Conservation (phyloP, 2,113 vertebrate genomes). For the Corythornis cristatus region DNA sequence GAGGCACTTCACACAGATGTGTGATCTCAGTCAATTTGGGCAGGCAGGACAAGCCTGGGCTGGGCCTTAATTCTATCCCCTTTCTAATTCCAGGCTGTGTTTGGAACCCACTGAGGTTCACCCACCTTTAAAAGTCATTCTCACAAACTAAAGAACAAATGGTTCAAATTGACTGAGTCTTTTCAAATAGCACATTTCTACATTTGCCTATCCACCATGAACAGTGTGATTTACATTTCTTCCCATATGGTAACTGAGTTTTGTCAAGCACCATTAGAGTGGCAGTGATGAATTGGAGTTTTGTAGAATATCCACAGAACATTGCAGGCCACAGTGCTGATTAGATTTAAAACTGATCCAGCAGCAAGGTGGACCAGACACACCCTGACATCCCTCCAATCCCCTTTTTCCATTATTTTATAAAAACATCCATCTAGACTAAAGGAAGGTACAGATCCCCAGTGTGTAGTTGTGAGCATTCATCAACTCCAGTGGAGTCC, state of each 20-base stretch:
- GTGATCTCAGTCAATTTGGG: rapidly evolving
- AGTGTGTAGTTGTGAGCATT: neutral
- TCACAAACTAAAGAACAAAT: neutral
- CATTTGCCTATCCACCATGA: neutral
- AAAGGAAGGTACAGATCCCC: neutral
- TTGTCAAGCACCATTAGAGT: neutral
- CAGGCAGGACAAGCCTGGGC: neutral
- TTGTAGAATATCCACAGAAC: neutral
- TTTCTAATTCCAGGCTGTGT: neutral
- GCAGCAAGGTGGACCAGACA: neutral
- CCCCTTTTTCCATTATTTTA: neutral
- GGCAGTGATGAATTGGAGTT: neutral
- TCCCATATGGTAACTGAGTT: neutral
- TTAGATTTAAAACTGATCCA: neutral
- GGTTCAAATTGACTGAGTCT: neutral
- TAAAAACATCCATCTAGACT: neutral
- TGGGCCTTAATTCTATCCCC: neutral
- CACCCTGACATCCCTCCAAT: neutral
- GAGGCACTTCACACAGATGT: rapidly evolving
- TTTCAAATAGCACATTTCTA: neutral
- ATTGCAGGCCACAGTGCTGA: neutral
- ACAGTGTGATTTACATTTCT: neutral
- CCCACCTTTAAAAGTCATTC: neutral
- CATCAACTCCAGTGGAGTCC: neutral
- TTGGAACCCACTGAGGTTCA: neutral